These are phyloP conservation scores for Pseudochirops corinnae DNA, from an alignment of 2,797 vertebrate species.

Conservation along the genomic window DNA sequence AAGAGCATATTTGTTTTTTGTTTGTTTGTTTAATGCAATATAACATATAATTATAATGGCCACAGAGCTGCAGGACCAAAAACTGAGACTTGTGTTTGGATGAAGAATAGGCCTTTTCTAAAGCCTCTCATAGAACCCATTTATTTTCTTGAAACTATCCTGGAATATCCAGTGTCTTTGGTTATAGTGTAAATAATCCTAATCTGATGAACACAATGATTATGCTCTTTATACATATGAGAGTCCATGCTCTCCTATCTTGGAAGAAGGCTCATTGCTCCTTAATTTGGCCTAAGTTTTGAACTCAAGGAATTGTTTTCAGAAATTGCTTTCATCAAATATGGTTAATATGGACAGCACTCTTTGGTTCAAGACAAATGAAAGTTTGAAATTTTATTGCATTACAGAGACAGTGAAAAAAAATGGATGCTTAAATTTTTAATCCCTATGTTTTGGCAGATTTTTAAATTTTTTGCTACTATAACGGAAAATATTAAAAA, in stretches of 20 bases:
- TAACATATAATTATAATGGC: neutral
- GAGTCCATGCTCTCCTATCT: neutral
- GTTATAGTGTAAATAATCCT: neutral
- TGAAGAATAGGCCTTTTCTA: neutral
- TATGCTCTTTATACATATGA: too few relatives aligned
- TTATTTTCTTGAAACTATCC: neutral
- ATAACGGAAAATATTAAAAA: neutral
- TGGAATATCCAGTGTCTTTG: neutral
- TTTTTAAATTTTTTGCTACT: neutral
- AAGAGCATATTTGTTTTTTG: neutral
- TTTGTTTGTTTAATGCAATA: neutral
- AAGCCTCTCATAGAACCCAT: neutral
- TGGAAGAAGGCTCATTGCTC: neutral
- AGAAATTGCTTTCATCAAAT: slow-evolving; percentile 10
- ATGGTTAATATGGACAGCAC: neutral
- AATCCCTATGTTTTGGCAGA: neutral
- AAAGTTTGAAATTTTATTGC: neutral
- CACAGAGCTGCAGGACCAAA: neutral
- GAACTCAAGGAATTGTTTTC: slow-evolving; percentile 1
- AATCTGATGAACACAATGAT: accelerated
- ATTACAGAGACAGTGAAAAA: neutral
- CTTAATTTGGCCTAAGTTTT: neutral
- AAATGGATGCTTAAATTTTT: neutral
- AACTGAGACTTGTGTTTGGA: neutral
- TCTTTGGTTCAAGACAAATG: neutral